Conservation (phyloP, 2,888 invertebrate genomes). For the Halictus quadricinctus region DNA sequence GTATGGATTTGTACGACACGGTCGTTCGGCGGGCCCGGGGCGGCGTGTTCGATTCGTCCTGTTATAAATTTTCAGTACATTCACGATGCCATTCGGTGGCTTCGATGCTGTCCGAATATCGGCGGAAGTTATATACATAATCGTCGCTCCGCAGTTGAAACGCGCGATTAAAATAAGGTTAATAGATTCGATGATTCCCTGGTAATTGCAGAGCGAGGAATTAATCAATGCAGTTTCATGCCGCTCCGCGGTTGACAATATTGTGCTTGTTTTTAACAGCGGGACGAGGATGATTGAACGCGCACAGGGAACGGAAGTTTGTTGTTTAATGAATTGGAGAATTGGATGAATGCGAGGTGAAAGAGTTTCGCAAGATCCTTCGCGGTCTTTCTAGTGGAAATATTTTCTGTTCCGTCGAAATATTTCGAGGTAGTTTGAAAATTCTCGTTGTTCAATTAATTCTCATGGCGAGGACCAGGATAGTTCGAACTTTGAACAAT, state of each 20-base stretch:
- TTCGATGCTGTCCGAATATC: not conserved
- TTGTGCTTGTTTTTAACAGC: not conserved
- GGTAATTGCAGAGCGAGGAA: not conserved
- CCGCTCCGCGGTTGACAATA: not conserved
- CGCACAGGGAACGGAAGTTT: not conserved
- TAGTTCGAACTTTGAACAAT: not conserved
- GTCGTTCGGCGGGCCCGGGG: not conserved
- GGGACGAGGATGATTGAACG: not conserved
- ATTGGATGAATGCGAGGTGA: not conserved
- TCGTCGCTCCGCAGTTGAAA: not conserved
- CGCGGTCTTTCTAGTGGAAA: not conserved
- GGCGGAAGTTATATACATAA: not conserved
- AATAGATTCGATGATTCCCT: slow-evolving; percentile 1
- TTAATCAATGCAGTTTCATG: slow-evolving; percentile 6
- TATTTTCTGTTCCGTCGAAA: not conserved
- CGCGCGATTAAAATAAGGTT: not conserved
- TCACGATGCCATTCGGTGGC: not conserved
- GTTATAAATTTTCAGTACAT: slow-evolving; percentile 2
- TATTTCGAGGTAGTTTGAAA: not conserved
- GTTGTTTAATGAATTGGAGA: not conserved
- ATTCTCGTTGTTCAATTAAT: not conserved
- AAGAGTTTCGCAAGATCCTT: not conserved
- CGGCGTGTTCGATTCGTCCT: not conserved
- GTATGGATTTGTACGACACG: not conserved
- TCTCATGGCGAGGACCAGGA: not conserved